phyloP scores from a whole-genome alignment of 2,888 invertebrate species.

The Endomychus coccineus region DNA sequence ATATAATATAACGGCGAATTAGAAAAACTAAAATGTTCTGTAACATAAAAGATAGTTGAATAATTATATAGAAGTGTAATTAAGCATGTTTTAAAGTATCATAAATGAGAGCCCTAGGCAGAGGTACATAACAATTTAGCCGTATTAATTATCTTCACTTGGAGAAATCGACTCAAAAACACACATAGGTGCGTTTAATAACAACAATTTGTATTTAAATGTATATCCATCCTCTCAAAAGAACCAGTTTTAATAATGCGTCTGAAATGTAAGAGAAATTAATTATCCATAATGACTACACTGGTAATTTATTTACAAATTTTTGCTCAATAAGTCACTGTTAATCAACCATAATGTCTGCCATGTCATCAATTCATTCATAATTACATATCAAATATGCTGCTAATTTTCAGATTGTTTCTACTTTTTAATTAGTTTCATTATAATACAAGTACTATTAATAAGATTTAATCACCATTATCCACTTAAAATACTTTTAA shows the following conservation, averaged over 20 bases:
- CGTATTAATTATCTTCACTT: conserved; percentile 15
- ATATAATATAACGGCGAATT: no score
- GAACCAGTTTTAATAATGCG: conserved; percentile 13
- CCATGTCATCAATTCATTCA: no score
- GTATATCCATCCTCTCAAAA: conserved; percentile 13
- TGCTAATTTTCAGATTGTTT: no score
- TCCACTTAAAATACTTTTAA: no score
- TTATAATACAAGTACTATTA: no score
- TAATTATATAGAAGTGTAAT: conserved; percentile 15
- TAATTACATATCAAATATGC: no score
- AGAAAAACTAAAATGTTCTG: conserved; percentile 15
- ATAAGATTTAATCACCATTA: no score
- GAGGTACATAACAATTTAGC: conserved; percentile 16
- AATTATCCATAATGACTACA: conserved; percentile 15
- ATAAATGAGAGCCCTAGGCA: conserved; percentile 15
- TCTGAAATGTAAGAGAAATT: conserved; percentile 14
- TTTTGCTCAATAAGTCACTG: no score
- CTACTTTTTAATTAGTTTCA: no score
- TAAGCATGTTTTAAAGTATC: conserved; percentile 15
- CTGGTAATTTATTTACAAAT: no score
- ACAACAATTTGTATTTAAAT: conserved; percentile 17
- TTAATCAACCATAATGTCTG: no score
- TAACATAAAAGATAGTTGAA: conserved; percentile 14
- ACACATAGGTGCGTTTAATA: conserved; percentile 16
- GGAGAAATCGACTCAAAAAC: conserved; percentile 14